A percentile compares a stretch with the other conserved stretches of the same genome.
Conservation (phyloP, 92 coral and sea anemone genomes). For the Paragorgia papillata region DNA sequence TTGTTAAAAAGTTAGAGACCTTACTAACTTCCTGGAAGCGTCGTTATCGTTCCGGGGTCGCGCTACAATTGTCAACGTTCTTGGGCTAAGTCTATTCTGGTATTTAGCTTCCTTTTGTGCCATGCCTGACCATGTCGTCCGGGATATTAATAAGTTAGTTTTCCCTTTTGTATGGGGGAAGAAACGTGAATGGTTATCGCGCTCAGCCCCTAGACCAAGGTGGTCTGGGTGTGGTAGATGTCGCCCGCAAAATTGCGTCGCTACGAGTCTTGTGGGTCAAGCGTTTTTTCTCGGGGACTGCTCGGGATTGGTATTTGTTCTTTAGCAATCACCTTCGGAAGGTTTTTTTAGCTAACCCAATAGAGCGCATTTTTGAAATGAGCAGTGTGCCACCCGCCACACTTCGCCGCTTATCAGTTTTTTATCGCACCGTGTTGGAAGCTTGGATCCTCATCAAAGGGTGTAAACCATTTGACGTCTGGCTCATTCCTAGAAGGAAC, state of each 20-base stretch:
- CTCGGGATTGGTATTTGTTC: too few relatives aligned
- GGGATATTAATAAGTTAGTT: neutral
- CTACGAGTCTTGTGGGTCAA: conserved; percentile 21
- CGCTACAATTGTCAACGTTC: conserved; percentile 19
- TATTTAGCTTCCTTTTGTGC: conserved; percentile 24
- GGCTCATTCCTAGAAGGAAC: too few relatives aligned
- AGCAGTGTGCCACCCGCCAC: too few relatives aligned
- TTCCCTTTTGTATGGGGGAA: conserved; percentile 45
- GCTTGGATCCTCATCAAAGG: too few relatives aligned
- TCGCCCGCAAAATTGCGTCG: neutral
- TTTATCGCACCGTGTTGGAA: too few relatives aligned
- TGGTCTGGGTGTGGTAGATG: neutral
- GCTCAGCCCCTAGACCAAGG: neutral
- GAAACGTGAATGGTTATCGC: conserved; percentile 9
- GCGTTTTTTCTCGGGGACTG: neutral
- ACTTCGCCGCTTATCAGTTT: too few relatives aligned
- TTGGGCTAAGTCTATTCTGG: conserved; percentile 43
- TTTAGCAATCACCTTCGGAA: too few relatives aligned
- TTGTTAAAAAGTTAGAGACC: neutral
- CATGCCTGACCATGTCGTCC: conserved; percentile 9
- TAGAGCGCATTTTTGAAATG: too few relatives aligned
- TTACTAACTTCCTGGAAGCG: conserved; percentile 13
- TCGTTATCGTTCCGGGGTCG: conserved; percentile 23
- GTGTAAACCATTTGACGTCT: too few relatives aligned
- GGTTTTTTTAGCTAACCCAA: too few relatives aligned